phyloP scores from a whole-genome alignment of 2,888 invertebrate species.

The Auanema sp. region DNA sequence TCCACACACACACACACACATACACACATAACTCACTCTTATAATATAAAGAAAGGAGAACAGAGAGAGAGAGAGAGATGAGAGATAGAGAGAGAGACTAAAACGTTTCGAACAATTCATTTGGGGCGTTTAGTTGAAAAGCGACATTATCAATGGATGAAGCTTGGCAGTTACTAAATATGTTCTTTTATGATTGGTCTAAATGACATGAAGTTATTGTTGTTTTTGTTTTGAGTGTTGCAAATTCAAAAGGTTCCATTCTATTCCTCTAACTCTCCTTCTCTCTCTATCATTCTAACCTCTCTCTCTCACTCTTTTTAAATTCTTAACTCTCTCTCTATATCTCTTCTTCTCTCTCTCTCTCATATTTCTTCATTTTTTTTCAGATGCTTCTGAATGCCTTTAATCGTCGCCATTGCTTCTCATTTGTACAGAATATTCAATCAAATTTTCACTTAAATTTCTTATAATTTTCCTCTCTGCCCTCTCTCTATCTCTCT shows the following conservation, averaged over 20 bases:
- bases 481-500: too few species aligned
- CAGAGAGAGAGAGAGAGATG: too few species aligned
- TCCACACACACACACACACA: too few species aligned
- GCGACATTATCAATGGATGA: not conserved
- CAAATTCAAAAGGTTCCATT: slow-evolving; percentile 1
- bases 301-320: not conserved
- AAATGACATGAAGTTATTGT: not conserved
- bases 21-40: too few species aligned
- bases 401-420: slow-evolving; percentile 5
- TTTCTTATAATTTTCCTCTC: not conserved
- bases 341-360: not conserved
- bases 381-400: not conserved
- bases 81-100: too few species aligned
- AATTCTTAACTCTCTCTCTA: not conserved
- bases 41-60: too few species aligned
- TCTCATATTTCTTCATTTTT: slow-evolving; percentile 1
- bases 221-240: not conserved
- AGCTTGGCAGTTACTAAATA: not conserved
- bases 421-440: slow-evolving; percentile 16
- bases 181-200: not conserved
- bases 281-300: not conserved
- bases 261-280: too few species aligned
- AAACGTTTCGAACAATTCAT: too few species aligned
- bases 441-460: slow-evolving; percentile 11
- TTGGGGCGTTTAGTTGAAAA: slow-evolving; percentile 1